These are phyloP conservation scores for Bradypodion ventrale DNA, from an alignment of 2,797 vertebrate genomes.

Conservation along the genomic window DNA sequence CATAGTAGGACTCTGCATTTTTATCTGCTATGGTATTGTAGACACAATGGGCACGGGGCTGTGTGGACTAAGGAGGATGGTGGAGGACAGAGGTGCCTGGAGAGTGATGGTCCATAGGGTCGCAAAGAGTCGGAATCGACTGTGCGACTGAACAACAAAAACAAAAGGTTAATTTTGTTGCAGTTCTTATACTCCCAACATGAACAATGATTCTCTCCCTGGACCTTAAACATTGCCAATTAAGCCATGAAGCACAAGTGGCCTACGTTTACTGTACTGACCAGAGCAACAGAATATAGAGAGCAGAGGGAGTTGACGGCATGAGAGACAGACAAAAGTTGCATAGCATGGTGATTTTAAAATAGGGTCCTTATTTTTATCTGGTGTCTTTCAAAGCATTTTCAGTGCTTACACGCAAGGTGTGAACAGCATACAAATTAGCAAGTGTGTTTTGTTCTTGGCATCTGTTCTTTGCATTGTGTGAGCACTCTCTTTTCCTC, in stretches of 20 bases:
- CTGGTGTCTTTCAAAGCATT: slow-evolving; percentile 48
- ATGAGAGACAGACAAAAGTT: slow-evolving; percentile 16
- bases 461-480: slow-evolving; percentile 30
- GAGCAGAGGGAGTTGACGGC: too few species aligned
- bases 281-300: slow-evolving; percentile 38
- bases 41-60: too few species aligned
- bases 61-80: too few species aligned
- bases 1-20: background rate
- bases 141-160: too few species aligned
- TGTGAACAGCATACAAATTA: slow-evolving; percentile 67
- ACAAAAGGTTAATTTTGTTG: background rate
- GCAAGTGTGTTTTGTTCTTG: slow-evolving; percentile 57
- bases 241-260: slow-evolving; percentile 39
- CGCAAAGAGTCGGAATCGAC: too few species aligned
- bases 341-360: slow-evolving; percentile 39
- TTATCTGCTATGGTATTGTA: too few species aligned
- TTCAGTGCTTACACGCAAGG: slow-evolving; percentile 45
- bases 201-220: slow-evolving; percentile 41
- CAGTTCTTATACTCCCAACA: background rate
- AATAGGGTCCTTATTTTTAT: slow-evolving; percentile 43
- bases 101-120: too few species aligned
- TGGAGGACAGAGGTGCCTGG: too few species aligned
- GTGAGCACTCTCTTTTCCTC: background rate
- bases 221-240: slow-evolving; percentile 20
- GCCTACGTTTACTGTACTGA: slow-evolving; percentile 39